These are phyloP conservation scores for Falco biarmicus DNA, from an alignment of 2,797 vertebrate species.

Conservation along the genomic window DNA sequence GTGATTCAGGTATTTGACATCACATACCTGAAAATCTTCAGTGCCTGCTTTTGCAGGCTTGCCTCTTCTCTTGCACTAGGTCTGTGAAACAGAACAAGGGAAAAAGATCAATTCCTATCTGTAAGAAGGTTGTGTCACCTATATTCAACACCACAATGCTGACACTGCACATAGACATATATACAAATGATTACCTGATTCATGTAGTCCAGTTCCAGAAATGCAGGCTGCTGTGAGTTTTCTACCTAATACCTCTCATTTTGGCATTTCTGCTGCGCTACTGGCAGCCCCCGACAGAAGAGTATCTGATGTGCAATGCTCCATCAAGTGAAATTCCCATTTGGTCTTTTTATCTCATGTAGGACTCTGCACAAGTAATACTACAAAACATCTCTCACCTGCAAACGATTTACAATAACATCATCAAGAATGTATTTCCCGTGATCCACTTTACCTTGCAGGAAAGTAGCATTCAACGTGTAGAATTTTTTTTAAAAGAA, in stretches of 20 bases:
- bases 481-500: background rate
- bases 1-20: background rate
- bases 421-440: conserved; percentile 24
- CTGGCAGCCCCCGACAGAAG: background rate
- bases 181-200: conserved; percentile 40
- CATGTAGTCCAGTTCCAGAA: conserved; percentile 11
- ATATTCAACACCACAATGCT: background rate
- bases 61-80: background rate
- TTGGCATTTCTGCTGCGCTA: conserved; percentile 18
- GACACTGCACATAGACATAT: background rate
- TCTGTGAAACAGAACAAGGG: background rate
- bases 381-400: conserved; percentile 41
- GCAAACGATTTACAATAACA: background rate
- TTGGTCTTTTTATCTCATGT: conserved; percentile 21
- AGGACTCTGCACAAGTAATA: conserved; percentile 38
- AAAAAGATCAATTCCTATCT: background rate
- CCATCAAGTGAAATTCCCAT: conserved; percentile 30
- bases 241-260: conserved; percentile 18
- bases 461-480: background rate
- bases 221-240: conserved; percentile 3
- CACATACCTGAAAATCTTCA: conserved; percentile 31
- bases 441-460: background rate
- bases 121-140: background rate
- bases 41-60: background rate
- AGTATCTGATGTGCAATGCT: background rate